Conservation (phyloP, 2,797 vertebrate species). For the Scyliorhinus canicula region DNA sequence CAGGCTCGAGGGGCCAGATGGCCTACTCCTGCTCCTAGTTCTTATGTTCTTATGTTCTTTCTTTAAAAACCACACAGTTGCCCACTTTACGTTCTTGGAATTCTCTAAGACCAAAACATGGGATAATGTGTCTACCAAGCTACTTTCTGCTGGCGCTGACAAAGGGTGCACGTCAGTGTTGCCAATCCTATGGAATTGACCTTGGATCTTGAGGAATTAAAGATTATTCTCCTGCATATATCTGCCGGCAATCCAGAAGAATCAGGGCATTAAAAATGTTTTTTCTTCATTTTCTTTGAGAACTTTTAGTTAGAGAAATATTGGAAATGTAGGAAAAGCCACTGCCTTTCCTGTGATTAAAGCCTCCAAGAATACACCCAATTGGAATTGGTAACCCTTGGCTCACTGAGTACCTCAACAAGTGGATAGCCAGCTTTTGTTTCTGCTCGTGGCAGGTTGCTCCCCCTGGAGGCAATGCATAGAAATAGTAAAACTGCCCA, state of each 20-base stretch:
- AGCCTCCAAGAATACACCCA: not conserved
- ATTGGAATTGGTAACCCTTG: not conserved
- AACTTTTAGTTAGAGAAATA: not conserved
- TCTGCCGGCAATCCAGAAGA: not conserved
- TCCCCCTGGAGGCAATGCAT: slow-evolving; percentile 6
- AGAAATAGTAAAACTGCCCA: not conserved
- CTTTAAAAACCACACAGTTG: not conserved
- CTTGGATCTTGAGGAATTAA: not conserved
- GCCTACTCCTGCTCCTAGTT: too few species aligned
- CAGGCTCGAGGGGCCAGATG: too few species aligned
- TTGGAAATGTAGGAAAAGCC: not conserved
- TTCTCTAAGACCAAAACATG: not conserved
- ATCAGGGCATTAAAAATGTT: not conserved
- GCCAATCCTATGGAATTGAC: not conserved
- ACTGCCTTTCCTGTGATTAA: not conserved
- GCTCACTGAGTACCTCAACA: too few species aligned
- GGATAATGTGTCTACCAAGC: not conserved
- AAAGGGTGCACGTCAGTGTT: not conserved
- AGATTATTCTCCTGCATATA: not conserved
- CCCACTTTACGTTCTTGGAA: not conserved
- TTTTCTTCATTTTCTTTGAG: not conserved
- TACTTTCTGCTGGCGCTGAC: not conserved
- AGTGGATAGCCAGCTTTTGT: not conserved
- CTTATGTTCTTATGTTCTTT: not conserved
- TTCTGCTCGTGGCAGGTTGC: not conserved